phyloP scores from a whole-genome alignment of 2,888 invertebrate species.

The Globia sparganii region DNA sequence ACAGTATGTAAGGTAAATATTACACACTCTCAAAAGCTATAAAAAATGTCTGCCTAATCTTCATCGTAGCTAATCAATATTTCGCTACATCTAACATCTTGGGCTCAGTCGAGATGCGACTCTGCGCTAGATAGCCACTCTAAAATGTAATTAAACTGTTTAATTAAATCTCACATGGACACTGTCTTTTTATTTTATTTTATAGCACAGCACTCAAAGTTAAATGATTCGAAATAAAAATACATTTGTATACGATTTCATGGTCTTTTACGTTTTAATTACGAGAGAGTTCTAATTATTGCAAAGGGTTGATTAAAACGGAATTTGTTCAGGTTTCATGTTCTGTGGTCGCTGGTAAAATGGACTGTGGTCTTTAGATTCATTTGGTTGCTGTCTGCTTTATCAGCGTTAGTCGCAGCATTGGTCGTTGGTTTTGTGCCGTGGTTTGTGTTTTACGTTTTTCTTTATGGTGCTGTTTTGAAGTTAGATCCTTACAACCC shows the following conservation, averaged over 20 bases:
- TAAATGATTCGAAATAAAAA: constrained; percentile 60
- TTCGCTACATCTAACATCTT: constrained; percentile 49
- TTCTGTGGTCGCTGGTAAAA: constrained; percentile 29
- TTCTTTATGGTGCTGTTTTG: not conserved
- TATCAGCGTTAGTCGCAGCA: constrained; percentile 19
- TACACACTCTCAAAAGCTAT: not conserved
- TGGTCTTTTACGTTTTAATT: constrained; percentile 38
- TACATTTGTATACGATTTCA: constrained; percentile 51
- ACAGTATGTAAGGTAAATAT: not conserved
- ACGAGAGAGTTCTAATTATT: constrained; percentile 40
- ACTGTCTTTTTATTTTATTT: constrained; percentile 56
- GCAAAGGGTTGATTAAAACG: constrained; percentile 46
- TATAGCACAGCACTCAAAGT: constrained; percentile 39
- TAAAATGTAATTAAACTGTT: constrained; percentile 79
- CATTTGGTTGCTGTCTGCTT: constrained; percentile 19
- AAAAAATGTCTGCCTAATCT: not conserved
- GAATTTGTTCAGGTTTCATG: constrained; percentile 21
- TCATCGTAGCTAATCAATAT: no score
- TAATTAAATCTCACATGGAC: constrained; percentile 71
- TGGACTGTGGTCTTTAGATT: constrained; percentile 42
- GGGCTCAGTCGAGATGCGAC: constrained; percentile 32
- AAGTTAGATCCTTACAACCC: not conserved
- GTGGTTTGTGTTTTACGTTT: not conserved
- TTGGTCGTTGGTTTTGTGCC: not conserved
- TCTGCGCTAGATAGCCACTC: constrained; percentile 58